These are phyloP conservation scores for Holothuria scabra DNA, from an alignment of 53 echinoderm and acorn worm genomes.

Conservation along the genomic window DNA sequence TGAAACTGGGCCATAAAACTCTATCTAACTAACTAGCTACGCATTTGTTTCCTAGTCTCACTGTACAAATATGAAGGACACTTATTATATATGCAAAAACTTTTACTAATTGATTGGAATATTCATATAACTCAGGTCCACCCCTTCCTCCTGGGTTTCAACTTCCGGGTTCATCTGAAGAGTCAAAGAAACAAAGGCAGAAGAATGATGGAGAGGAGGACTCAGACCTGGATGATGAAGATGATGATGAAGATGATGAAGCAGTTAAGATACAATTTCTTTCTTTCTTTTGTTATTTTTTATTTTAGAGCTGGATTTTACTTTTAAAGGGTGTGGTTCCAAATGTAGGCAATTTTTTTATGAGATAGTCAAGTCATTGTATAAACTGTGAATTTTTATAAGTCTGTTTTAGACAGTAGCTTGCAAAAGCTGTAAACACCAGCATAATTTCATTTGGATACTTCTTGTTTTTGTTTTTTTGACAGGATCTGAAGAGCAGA, in stretches of 20 bases:
- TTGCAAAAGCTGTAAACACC: background rate
- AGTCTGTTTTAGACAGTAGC: background rate
- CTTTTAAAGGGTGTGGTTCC: no score
- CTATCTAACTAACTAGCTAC: no score
- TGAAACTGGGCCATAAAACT: no score
- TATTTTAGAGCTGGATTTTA: background rate
- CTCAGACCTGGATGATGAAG: constrained; percentile 68
- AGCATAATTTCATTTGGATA: no score
- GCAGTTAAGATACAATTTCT: background rate
- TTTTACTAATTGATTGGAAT: background rate
- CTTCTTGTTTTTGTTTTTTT: background rate
- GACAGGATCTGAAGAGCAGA: constrained; percentile 64
- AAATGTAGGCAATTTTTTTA: no score
- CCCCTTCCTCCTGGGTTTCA: constrained; percentile 87
- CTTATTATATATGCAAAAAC: background rate
- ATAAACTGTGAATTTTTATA: no score
- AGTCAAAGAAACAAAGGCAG: constrained; percentile 21
- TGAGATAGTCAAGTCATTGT: no score
- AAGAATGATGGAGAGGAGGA: constrained; percentile 47
- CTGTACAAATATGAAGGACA: no score
- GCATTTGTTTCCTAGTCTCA: no score
- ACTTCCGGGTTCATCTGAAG: constrained; percentile 42
- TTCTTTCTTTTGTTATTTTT: background rate
- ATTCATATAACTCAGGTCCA: constrained; percentile 63
- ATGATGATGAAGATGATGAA: constrained; percentile 58